These are phyloP conservation scores for Lithosia quadra DNA, from an alignment of 2,888 invertebrate genomes.

Conservation along the genomic window DNA sequence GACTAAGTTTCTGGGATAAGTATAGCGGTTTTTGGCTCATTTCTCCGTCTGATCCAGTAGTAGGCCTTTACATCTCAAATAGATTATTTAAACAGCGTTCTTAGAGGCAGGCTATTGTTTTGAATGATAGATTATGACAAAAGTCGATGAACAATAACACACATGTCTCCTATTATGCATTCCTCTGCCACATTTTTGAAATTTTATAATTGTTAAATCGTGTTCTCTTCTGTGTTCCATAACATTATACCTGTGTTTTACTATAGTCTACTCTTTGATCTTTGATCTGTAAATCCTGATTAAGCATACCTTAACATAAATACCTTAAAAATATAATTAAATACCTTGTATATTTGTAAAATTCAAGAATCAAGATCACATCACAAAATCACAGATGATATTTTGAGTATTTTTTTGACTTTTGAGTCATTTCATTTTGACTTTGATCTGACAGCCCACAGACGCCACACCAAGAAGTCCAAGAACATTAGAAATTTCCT, in stretches of 20 bases:
- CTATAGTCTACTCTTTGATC: not conserved
- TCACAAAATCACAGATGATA: too few relatives aligned
- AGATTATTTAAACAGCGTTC: too few relatives aligned
- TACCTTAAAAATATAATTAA: not conserved
- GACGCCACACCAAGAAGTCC: too few relatives aligned
- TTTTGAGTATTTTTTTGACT: too few relatives aligned
- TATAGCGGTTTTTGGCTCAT: not conserved
- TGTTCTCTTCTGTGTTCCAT: not conserved
- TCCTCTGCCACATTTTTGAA: not conserved
- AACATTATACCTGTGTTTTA: not conserved
- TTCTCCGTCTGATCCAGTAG: too few relatives aligned
- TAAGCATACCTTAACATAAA: too few relatives aligned
- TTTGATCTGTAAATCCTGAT: not conserved
- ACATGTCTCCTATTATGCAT: not conserved
- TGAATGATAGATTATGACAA: not conserved
- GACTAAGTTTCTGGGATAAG: not conserved
- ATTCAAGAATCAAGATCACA: too few relatives aligned
- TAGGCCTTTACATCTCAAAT: too few relatives aligned
- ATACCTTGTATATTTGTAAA: not conserved
- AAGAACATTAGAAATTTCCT: too few relatives aligned
- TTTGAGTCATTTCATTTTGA: too few relatives aligned
- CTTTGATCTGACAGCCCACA: too few relatives aligned
- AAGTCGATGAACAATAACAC: not conserved
- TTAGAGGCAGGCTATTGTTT: too few relatives aligned
- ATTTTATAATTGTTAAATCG: not conserved